A percentile compares a stretch with the other conserved stretches of the same genome.
These are phyloP conservation scores for Capricornis sumatraensis DNA, from an alignment of 2,113 vertebrate genomes.

Conservation along the genomic window DNA sequence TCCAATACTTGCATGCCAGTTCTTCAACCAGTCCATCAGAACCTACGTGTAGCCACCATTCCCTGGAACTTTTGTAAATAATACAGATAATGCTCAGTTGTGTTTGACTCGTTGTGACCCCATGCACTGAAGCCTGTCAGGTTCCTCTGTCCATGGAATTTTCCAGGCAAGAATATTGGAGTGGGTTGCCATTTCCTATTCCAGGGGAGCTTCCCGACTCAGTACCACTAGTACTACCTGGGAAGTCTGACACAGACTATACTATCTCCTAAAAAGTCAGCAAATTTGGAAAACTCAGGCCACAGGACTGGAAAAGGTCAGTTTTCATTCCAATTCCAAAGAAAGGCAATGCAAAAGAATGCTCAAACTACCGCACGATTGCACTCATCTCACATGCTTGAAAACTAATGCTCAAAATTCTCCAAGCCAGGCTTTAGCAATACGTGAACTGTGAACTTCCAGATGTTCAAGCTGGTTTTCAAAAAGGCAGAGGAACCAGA, in stretches of 20 bases:
- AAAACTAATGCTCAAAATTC: too few species aligned
- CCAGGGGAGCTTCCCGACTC: neutral
- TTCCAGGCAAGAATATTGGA: neutral
- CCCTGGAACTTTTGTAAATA: neutral
- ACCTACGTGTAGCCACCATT: neutral
- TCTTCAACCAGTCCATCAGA: neutral
- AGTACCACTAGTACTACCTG: neutral
- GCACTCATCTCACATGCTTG: too few species aligned
- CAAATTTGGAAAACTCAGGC: too few species aligned
- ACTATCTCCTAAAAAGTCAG: neutral
- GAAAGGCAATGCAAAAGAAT: too few species aligned
- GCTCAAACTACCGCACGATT: fast-evolving
- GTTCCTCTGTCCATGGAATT: neutral
- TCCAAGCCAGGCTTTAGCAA: too few species aligned
- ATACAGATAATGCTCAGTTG: neutral
- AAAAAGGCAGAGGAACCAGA: too few species aligned
- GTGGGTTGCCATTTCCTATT: neutral
- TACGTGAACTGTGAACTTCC: too few species aligned
- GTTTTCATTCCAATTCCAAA: too few species aligned
- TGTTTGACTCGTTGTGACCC: neutral
- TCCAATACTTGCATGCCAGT: neutral
- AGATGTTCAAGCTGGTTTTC: too few species aligned
- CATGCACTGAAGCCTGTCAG: neutral
- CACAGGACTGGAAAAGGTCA: too few species aligned
- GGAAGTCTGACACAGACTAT: neutral